Conservation (phyloP, 1,140 invertebrate genomes). For the Lasioglossum albipes region DNA sequence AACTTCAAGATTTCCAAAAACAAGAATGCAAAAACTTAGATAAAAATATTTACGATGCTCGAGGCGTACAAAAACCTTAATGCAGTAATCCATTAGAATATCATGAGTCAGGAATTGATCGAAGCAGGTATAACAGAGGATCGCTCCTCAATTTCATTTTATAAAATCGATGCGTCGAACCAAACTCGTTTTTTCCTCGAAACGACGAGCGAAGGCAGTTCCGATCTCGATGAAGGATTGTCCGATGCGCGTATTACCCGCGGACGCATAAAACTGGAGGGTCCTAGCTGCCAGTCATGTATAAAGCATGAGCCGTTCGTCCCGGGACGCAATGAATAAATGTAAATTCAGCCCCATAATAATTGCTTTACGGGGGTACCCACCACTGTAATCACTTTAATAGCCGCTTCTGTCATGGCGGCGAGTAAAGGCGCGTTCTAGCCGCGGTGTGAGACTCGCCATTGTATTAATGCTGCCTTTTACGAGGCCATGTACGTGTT, state of each 20-base stretch:
- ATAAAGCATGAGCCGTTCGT: constrained; percentile 66
- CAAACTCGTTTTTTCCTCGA: no score
- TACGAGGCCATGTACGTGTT: constrained; percentile 36
- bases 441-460: constrained; percentile 36
- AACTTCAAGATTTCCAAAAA: no score
- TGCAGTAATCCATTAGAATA: no score
- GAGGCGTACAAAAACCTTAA: no score
- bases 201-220: not conserved
- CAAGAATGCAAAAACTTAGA: no score
- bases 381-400: constrained; percentile 74
- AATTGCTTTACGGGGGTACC: constrained; percentile 72
- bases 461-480: constrained; percentile 59
- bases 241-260: constrained; percentile 53
- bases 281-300: constrained; percentile 71
- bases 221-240: constrained; percentile 42
- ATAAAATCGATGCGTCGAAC: no score
- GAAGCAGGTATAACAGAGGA: no score
- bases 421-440: constrained; percentile 26
- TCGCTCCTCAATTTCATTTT: no score
- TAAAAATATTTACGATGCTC: no score
- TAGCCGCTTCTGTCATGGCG: constrained; percentile 67
- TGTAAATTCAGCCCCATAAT: constrained; percentile 73
- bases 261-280: constrained; percentile 64
- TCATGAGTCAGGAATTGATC: no score
- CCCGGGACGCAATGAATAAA: constrained; percentile 72